Conservation (phyloP, 2,888 invertebrate species). For the Homarus gammarus region DNA sequence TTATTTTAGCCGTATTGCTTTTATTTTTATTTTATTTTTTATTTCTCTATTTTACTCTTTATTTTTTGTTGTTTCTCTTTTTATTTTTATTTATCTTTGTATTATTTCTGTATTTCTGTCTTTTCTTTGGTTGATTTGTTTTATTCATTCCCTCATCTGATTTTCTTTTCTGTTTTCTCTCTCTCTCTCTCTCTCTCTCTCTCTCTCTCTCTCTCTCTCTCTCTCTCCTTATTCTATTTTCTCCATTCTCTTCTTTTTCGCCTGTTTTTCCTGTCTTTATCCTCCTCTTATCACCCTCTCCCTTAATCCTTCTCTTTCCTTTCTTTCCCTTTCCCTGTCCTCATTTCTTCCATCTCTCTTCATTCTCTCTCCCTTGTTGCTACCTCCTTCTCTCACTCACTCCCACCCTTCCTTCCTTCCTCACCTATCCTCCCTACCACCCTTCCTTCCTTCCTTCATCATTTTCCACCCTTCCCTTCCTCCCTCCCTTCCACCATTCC, state of each 20-base stretch:
- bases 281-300: background rate
- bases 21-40: too few relatives aligned
- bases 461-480: background rate
- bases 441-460: background rate
- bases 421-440: too few relatives aligned
- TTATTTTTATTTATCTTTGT: background rate
- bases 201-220: background rate
- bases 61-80: background rate
- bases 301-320: background rate
- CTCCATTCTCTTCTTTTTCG: background rate
- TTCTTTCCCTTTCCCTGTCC: background rate
- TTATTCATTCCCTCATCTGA: too few relatives aligned
- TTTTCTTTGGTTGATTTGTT: too few relatives aligned
- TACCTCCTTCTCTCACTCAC: too few relatives aligned
- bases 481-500: background rate
- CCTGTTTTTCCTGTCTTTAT: too few relatives aligned
- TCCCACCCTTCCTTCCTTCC: too few relatives aligned
- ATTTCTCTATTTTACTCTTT: too few relatives aligned
- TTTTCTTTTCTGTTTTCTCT: background rate
- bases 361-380: too few relatives aligned
- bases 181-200: background rate
- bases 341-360: too few relatives aligned
- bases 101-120: background rate
- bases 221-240: too few relatives aligned
- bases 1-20: background rate